Conservation (phyloP, 2,113 vertebrate genomes). For the Aegotheles bennettii region DNA sequence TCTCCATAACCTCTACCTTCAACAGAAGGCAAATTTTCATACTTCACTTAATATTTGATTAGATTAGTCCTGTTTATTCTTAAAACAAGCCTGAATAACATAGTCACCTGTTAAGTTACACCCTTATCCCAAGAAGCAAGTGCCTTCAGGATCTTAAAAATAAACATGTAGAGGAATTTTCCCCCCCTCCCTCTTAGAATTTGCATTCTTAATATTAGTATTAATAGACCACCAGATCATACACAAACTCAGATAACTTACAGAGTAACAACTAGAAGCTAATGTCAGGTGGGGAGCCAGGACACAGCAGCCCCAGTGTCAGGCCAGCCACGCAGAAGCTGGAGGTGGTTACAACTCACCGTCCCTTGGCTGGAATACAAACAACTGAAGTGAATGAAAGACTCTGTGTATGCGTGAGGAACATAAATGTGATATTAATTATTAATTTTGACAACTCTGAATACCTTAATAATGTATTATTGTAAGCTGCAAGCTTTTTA, state of each 20-base stretch:
- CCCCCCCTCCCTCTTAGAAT: neutral
- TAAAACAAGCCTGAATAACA: neutral
- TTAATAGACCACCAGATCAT: neutral
- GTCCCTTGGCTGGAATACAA: neutral
- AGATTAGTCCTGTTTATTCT: neutral
- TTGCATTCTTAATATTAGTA: neutral
- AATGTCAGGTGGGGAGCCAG: neutral
- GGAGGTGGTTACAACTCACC: neutral
- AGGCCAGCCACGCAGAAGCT: neutral
- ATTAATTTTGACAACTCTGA: slow-evolving; percentile 62
- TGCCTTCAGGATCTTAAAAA: neutral
- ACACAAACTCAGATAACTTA: neutral
- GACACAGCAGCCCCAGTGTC: neutral
- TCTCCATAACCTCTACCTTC: neutral
- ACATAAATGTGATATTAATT: slow-evolving; percentile 38
- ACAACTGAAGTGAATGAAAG: neutral
- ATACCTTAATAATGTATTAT: slow-evolving; percentile 51
- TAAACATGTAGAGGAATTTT: neutral
- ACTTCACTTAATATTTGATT: neutral
- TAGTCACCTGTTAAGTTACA: neutral
- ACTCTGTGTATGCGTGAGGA: neutral
- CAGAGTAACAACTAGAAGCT: neutral
- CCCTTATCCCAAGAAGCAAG: neutral
- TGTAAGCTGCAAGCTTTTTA: slow-evolving; percentile 28
- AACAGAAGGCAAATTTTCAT: neutral